phyloP scores from a whole-genome alignment of 2,113 vertebrate species.

The Thalassoma bifasciatum region DNA sequence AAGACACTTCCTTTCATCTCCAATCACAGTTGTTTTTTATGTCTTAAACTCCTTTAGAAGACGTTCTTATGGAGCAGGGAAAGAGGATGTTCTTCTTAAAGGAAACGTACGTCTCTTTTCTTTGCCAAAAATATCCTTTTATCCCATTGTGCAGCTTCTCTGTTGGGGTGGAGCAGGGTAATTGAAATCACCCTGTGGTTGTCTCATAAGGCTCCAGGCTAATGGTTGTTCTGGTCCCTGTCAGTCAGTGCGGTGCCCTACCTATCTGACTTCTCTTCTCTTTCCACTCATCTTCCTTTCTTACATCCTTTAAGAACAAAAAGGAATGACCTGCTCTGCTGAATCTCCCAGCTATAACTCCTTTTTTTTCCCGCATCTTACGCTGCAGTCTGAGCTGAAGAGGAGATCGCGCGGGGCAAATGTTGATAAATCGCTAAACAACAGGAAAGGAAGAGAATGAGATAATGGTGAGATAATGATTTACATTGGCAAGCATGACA shows the following conservation, averaged over 20 bases:
- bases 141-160: constrained; percentile 43
- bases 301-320: constrained; percentile 50
- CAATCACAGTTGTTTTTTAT: neutral
- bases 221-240: constrained; percentile 67
- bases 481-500: constrained; percentile 67
- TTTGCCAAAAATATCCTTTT: constrained; percentile 43
- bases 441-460: constrained; percentile 22
- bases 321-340: constrained; percentile 45
- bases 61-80: constrained; percentile 1
- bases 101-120: constrained; percentile 40
- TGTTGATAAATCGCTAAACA: constrained; percentile 67
- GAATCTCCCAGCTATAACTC: neutral
- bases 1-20: neutral
- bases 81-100: neutral
- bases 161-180: constrained; percentile 61
- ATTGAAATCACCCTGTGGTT: constrained; percentile 76
- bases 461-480: constrained; percentile 62
- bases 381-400: constrained; percentile 41
- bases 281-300: constrained; percentile 25
- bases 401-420: constrained; percentile 26
- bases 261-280: constrained; percentile 16
- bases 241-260: constrained; percentile 64
- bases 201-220: constrained; percentile 72
- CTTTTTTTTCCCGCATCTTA: constrained; percentile 33
- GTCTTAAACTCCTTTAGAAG: neutral